Conservation (phyloP, 2,113 vertebrate species). For the Macrotus californicus region DNA sequence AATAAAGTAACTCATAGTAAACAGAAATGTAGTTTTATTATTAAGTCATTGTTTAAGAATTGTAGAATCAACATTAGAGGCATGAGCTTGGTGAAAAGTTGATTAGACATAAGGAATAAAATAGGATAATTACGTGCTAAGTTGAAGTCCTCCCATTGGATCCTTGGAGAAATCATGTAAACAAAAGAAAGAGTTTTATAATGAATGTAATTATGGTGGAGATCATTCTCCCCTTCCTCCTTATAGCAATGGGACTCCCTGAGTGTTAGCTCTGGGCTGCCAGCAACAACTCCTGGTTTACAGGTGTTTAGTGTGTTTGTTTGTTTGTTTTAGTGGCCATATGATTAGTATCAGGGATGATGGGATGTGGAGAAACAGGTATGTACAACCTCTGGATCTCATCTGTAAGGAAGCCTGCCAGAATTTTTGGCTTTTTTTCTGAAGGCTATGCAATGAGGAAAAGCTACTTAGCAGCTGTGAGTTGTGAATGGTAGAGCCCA, state of each 20-base stretch:
- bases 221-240: not conserved
- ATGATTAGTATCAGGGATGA: not conserved
- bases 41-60: not conserved
- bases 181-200: not conserved
- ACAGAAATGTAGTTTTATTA: not conserved
- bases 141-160: not conserved
- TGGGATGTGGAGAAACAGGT: not conserved
- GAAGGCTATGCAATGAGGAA: not conserved
- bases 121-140: not conserved
- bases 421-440: not conserved
- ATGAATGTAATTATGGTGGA: not conserved
- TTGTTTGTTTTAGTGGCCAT: not conserved
- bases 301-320: not conserved
- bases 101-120: not conserved
- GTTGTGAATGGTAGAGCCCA: not conserved
- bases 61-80: not conserved
- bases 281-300: not conserved
- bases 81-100: not conserved
- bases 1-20: not conserved
- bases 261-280: not conserved
- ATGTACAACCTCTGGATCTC: not conserved
- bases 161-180: not conserved
- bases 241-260: not conserved
- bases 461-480: not conserved
- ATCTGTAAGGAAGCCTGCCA: not conserved